These are phyloP conservation scores for Polyommatus iphigenia DNA, from an alignment of 2,888 invertebrate genomes.

Conservation along the genomic window DNA sequence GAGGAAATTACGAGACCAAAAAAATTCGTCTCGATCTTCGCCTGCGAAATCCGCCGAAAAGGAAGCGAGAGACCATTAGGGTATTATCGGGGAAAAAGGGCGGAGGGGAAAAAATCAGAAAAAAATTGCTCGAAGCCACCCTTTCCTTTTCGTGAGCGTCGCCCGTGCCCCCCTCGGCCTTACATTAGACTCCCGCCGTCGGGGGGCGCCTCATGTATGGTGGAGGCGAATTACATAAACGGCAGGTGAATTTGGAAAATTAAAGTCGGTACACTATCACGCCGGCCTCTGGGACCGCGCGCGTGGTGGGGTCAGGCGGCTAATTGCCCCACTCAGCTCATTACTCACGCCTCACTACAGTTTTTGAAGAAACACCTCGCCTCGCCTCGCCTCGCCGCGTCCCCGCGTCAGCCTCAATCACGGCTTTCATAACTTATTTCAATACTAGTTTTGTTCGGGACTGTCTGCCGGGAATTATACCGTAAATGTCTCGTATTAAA, in stretches of 20 bases:
- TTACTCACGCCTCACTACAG: constrained; percentile 27
- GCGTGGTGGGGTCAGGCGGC: constrained; percentile 39
- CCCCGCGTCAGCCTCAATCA: constrained; percentile 15
- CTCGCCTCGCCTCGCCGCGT: background rate
- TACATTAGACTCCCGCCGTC: constrained; percentile 64
- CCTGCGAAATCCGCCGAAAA: constrained; percentile 68
- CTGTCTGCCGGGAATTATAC: background rate
- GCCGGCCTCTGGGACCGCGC: constrained; percentile 46
- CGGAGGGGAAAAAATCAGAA: constrained; percentile 71
- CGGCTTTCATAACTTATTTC: constrained; percentile 10
- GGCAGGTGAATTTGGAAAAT: constrained; percentile 79
- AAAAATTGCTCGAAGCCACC: constrained; percentile 76
- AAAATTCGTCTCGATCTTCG: constrained; percentile 77
- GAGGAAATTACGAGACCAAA: constrained; percentile 71
- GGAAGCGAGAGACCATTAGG: constrained; percentile 79
- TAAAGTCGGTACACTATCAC: constrained; percentile 65
- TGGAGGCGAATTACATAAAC: constrained; percentile 69
- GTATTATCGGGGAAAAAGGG: constrained; percentile 76
- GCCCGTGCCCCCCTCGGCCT: constrained; percentile 63
- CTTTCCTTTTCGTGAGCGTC: constrained; percentile 77
- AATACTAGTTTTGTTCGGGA: constrained; percentile 10
- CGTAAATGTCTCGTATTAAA: background rate
- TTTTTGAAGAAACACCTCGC: constrained; percentile 31
- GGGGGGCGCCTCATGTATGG: constrained; percentile 65
- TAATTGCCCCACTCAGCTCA: constrained; percentile 29